Conservation (phyloP, 2,113 vertebrate genomes). For the Perca schrenkii region DNA sequence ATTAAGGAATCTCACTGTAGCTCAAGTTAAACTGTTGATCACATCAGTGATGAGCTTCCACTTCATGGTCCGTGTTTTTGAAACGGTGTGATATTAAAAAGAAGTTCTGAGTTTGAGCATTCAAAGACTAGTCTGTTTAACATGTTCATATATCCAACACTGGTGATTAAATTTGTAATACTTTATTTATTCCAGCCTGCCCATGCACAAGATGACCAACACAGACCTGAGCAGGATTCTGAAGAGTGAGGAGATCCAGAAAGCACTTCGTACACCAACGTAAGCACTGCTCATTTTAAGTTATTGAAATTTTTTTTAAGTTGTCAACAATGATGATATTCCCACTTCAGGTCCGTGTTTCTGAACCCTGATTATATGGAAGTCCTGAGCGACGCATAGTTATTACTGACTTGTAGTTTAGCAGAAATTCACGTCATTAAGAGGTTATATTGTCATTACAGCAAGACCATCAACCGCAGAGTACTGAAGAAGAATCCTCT, state of each 20-base stretch:
- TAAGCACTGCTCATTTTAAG: conserved; percentile 68
- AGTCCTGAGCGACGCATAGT: conserved; percentile 74
- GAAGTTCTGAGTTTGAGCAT: conserved; percentile 82
- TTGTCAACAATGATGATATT: conserved; percentile 56
- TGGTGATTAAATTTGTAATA: neutral
- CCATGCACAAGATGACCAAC: conserved; percentile 99
- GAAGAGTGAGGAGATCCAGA: conserved; percentile 96
- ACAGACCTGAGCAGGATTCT: conserved; percentile 96
- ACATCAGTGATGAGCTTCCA: conserved; percentile 82
- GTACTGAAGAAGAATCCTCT: conserved; percentile 98
- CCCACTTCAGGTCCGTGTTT: conserved; percentile 87
- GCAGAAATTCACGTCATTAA: neutral
- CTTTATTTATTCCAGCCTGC: conserved; percentile 84
- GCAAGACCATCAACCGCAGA: conserved; percentile 93
- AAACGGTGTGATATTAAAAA: conserved; percentile 73
- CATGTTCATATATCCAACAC: neutral
- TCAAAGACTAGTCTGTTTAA: fast-evolving
- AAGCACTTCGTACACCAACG: conserved; percentile 92
- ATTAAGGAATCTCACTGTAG: fast-evolving
- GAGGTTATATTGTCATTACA: conserved; percentile 60
- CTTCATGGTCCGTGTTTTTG: conserved; percentile 88
- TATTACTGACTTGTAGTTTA: neutral
- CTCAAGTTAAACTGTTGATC: neutral
- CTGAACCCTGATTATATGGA: conserved; percentile 82
- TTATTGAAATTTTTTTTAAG: too few species aligned